phyloP scores from a whole-genome alignment of 2,113 vertebrate species.

The Apodemus sylvaticus region DNA sequence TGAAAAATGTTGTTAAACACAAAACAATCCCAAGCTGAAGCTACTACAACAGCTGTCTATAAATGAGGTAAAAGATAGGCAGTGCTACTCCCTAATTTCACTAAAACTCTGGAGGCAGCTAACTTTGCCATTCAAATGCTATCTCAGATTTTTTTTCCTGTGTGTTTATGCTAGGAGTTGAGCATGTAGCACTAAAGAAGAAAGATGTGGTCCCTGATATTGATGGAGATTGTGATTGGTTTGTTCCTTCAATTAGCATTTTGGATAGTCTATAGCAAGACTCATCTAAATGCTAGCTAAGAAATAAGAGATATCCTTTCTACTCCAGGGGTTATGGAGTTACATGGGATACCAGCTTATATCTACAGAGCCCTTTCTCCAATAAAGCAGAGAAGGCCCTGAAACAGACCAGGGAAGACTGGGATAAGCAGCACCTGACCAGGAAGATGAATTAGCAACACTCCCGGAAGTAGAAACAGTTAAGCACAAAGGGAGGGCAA shows the following conservation, averaged over 20 bases:
- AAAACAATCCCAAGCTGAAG: neutral
- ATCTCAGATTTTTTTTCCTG: neutral
- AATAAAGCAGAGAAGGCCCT: neutral
- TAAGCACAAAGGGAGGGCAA: neutral
- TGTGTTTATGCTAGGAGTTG: neutral
- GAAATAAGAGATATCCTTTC: neutral
- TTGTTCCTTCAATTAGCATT: neutral
- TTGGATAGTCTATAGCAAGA: neutral
- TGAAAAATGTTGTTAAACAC: neutral
- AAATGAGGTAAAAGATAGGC: slow-evolving; percentile 15
- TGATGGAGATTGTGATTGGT: neutral
- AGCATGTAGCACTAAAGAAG: neutral
- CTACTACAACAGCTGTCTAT: neutral
- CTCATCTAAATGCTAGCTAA: neutral
- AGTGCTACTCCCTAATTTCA: neutral
- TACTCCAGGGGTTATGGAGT: neutral
- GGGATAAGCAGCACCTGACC: neutral
- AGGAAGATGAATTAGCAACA: neutral
- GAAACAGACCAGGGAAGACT: neutral
- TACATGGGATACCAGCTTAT: neutral
- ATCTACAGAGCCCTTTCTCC: neutral
- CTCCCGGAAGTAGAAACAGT: neutral
- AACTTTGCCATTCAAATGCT: slow-evolving; percentile 15
- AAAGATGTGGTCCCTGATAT: neutral
- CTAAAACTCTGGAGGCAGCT: neutral